A percentile compares a stretch with the other conserved stretches of the same genome.
Evolutionary conservation across 2,888 invertebrate species (phyloP).

Genomic region (Limnephilus lunatus): DNA sequence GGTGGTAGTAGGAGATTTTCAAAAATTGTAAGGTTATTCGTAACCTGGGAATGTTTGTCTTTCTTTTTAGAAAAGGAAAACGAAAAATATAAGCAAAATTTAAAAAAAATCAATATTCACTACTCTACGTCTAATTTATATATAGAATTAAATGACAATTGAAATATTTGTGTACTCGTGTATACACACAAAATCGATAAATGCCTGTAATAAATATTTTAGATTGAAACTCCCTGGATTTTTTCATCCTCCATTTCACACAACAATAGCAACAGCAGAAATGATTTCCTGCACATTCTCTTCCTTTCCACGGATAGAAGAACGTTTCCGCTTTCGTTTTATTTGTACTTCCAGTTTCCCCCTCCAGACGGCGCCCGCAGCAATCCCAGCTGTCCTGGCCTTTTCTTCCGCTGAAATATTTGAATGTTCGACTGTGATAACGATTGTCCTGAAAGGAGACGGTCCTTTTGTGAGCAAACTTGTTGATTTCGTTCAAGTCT

Average conservation of each 20-base stretch:
- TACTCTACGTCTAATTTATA: no score
- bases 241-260: not conserved
- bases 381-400: slow-evolving; percentile 17
- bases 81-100: no score
- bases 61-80: no score
- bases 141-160: no score
- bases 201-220: not conserved
- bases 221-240: not conserved
- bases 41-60: no score
- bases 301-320: slow-evolving; percentile 15
- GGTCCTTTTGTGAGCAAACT: slow-evolving; percentile 25
- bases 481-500: slow-evolving; percentile 29
- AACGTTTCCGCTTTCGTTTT: slow-evolving; percentile 40
- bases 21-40: no score
- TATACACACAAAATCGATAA: not conserved
- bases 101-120: no score
- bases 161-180: no score
- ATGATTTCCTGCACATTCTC: slow-evolving; percentile 10
- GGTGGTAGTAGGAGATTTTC: no score
- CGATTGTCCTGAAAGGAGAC: slow-evolving; percentile 34
- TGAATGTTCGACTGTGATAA: slow-evolving; percentile 47
- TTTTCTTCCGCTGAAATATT: slow-evolving; percentile 34
- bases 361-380: slow-evolving; percentile 7
- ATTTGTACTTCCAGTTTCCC: slow-evolving; percentile 25
- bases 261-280: slow-evolving; percentile 16